phyloP scores from a whole-genome alignment of 2,113 vertebrate species.

The Probosciger aterrimus region DNA sequence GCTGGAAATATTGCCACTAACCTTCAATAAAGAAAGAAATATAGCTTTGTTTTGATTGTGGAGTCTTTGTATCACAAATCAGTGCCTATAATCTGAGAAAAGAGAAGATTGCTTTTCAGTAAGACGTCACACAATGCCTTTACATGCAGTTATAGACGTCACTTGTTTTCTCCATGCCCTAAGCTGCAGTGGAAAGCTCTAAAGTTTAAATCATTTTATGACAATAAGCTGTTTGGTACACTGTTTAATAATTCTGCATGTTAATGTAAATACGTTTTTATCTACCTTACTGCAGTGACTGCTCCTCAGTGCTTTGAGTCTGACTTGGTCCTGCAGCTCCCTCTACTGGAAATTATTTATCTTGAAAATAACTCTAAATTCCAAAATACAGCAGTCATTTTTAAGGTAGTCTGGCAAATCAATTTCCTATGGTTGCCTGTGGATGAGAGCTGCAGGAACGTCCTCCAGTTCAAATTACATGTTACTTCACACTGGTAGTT shows the following conservation, averaged over 20 bases:
- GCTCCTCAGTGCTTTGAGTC: background rate
- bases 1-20: background rate
- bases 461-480: background rate
- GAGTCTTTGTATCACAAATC: slow-evolving; percentile 4
- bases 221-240: background rate
- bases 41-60: background rate
- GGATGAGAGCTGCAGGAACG: background rate
- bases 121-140: background rate
- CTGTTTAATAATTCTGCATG: slow-evolving; percentile 12
- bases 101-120: background rate
- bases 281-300: slow-evolving; percentile 1
- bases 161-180: background rate
- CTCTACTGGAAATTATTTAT: slow-evolving; percentile 52
- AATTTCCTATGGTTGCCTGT: background rate
- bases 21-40: slow-evolving; percentile 18
- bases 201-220: slow-evolving; percentile 25
- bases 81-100: background rate
- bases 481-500: background rate
- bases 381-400: background rate
- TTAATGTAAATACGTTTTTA: slow-evolving; percentile 13
- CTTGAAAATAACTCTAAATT: background rate
- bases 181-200: background rate
- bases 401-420: slow-evolving; percentile 34
- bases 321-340: slow-evolving; percentile 59
- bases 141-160: background rate